These are phyloP conservation scores for Tenualosa ilisha DNA, from an alignment of 2,797 vertebrate species.

Conservation along the genomic window DNA sequence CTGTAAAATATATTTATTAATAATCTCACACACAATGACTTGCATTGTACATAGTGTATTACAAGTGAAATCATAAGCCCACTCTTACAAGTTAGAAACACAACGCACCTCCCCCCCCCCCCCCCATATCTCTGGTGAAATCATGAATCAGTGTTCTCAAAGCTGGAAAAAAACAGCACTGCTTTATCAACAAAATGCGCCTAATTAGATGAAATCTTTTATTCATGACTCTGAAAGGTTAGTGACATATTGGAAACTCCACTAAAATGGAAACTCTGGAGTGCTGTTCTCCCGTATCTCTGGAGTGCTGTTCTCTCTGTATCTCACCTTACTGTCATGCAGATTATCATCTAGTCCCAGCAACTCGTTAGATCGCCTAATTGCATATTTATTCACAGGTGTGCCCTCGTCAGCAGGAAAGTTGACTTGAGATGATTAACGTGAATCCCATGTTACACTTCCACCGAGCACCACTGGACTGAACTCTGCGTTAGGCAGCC, in stretches of 20 bases:
- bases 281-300: too few relatives aligned
- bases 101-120: too few relatives aligned
- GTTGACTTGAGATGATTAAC: background rate
- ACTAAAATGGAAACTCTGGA: background rate
- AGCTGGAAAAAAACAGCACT: background rate
- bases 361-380: constrained; percentile 30
- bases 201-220: constrained; percentile 36
- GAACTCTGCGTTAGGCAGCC: too few relatives aligned
- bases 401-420: background rate
- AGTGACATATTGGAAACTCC: constrained; percentile 25
- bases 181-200: constrained; percentile 27
- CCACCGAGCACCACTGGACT: background rate
- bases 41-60: background rate
- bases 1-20: background rate
- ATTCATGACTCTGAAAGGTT: constrained; percentile 48
- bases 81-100: too few relatives aligned
- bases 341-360: background rate
- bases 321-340: background rate
- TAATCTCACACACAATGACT: background rate
- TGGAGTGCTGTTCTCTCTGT: background rate
- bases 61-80: background rate
- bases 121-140: background rate
- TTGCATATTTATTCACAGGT: constrained; percentile 38
- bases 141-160: background rate
- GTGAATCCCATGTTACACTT: background rate